Evolutionary conservation across 1,140 invertebrate genomes (phyloP).

Genomic region (Drosophila teissieri): DNA sequence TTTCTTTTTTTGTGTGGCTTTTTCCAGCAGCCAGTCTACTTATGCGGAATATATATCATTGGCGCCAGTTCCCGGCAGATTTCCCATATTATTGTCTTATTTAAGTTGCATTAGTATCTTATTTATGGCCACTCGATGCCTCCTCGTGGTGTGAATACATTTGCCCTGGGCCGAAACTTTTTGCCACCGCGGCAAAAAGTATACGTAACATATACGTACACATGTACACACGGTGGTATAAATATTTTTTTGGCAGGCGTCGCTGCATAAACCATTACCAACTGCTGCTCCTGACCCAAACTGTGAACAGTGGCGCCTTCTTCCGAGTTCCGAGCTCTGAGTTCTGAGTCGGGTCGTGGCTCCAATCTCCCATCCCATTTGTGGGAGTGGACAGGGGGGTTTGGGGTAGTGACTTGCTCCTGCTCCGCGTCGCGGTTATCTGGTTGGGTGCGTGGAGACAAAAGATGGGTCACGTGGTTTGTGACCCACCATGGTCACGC

Average conservation of each 20-base stretch:
- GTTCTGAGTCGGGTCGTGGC: conserved; percentile 20
- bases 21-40: conserved; percentile 9
- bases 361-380: conserved; percentile 22
- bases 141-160: conserved; percentile 28
- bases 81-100: conserved; percentile 69
- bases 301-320: too few species aligned
- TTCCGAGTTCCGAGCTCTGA: too few species aligned
- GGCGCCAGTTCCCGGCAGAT: conserved; percentile 40
- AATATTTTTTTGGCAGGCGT: conserved; percentile 34
- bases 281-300: conserved; percentile 44
- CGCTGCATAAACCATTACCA: conserved; percentile 64
- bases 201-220: conserved; percentile 12
- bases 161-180: conserved; percentile 28
- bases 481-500: conserved; percentile 10
- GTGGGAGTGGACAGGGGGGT: not conserved
- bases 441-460: conserved; percentile 5
- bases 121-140: conserved; percentile 57
- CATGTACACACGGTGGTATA: conserved; percentile 13
- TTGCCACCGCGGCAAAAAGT: conserved; percentile 1
- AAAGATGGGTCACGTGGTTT: conserved; percentile 3
- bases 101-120: conserved; percentile 69
- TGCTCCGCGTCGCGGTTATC: not conserved
- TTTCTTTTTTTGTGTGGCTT: not conserved
- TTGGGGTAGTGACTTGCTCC: too few species aligned
- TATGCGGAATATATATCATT: conserved; percentile 28